Evolutionary conservation across 2,888 invertebrate species (phyloP), one percentile per base, ranked within the genome.

Genomic region (Andrena minutula): DNA sequence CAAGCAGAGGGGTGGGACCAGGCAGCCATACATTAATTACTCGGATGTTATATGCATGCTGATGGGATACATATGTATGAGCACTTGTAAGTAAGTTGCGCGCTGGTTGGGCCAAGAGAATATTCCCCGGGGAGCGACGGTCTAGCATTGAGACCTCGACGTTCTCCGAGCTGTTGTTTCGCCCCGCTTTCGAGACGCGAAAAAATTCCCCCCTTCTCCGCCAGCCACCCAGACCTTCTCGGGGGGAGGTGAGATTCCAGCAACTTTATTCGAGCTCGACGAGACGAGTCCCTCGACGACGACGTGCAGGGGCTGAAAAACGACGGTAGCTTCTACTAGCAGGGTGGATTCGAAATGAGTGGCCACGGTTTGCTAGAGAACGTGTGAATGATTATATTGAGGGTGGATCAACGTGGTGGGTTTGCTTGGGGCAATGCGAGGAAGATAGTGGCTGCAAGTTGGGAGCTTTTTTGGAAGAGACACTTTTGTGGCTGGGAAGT

Each of bases 21-120:
- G 76, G 51, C 75, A 80, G 78, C 73, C 83, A 85, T 87, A 88
- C 89, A 89, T 91, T 90, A 90, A 91, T 91, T 91, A 89, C 89
- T 88, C 89, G 86, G 86, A 90, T 89, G 89, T 89, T 89, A 90
- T 88, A 88, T 90, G 89, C 87, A 89, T 89, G 89, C 84, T 88
- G 89, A 91, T 91, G 84, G 86, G 83, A 88, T 88, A 87, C 86
- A 88, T 88, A 88, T 87, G 84, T 88, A 88, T 88, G 87, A 84
- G 86, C 83, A 64, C 77, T 83, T 83, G 86, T 84, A 86, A 84
- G 86, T 86, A 80, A 85, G 79, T 79, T 79, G 83, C 53, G 72
- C 61, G 75, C 49, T 16, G 28, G 41, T 53, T 78, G 35, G 10
- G 63, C 60, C 61, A 28, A 61, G 66, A 26, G 80, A 70, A 81